Conservation (phyloP, 2,797 vertebrate genomes). For the Podarcis siculus region DNA sequence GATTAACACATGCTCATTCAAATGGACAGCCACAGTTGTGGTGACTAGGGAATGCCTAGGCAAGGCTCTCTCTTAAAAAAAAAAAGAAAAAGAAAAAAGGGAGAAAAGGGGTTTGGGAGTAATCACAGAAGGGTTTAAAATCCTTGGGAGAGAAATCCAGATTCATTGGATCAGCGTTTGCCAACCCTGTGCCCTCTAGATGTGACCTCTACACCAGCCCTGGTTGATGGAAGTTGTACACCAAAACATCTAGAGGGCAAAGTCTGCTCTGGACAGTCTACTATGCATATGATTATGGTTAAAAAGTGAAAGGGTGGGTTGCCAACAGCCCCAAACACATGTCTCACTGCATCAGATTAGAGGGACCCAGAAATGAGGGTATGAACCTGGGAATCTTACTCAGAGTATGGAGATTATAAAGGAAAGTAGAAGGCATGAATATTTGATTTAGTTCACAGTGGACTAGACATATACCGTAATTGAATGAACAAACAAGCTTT, state of each 20-base stretch:
- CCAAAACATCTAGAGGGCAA: too few relatives aligned
- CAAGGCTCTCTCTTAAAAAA: too few relatives aligned
- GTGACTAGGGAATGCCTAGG: not conserved
- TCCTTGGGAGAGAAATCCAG: not conserved
- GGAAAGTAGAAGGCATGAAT: slow-evolving; percentile 30
- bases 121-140: not conserved
- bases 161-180: too few relatives aligned
- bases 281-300: not conserved
- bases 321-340: not conserved
- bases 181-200: too few relatives aligned
- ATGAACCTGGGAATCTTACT: slow-evolving; percentile 1
- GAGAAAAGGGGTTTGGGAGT: not conserved
- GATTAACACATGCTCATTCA: not conserved
- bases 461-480: slow-evolving; percentile 19
- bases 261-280: not conserved
- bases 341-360: not conserved
- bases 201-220: too few relatives aligned
- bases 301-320: not conserved
- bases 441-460: slow-evolving; percentile 34
- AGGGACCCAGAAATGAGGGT: not conserved
- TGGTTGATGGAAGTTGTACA: too few relatives aligned
- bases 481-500: slow-evolving; percentile 40
- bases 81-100: too few relatives aligned
- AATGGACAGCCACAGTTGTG: not conserved
- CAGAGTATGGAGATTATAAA: slow-evolving; percentile 19